Conservation (phyloP, 1,140 invertebrate genomes). For the Hermetia illucens region DNA sequence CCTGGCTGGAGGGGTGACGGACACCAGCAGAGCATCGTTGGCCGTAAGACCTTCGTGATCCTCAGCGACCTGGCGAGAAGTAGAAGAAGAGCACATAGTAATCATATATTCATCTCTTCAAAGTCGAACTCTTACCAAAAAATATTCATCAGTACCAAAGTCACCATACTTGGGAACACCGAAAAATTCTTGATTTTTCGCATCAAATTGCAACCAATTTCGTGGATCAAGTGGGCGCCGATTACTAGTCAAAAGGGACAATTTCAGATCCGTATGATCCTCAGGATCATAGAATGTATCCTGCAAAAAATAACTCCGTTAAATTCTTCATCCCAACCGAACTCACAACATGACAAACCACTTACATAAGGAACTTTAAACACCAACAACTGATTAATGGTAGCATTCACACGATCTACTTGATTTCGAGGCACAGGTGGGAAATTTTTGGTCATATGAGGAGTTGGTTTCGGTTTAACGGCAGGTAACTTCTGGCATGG, state of each 20-base stretch:
- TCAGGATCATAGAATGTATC: conserved; percentile 85
- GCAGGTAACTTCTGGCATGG: conserved; percentile 38
- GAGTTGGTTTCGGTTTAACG: conserved; percentile 33
- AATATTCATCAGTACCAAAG: conserved; percentile 57
- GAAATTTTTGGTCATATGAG: conserved; percentile 45
- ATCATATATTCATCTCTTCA: conserved; percentile 4
- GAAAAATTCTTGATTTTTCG: conserved; percentile 77
- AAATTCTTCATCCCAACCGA: background rate
- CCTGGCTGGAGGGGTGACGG: conserved; percentile 42
- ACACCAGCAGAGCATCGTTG: conserved; percentile 65
- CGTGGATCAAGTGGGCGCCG: conserved; percentile 44
- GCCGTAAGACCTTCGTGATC: conserved; percentile 51
- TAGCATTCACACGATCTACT: conserved; percentile 68
- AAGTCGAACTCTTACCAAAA: too few relatives aligned
- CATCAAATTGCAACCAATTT: conserved; percentile 84
- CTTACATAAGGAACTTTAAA: conserved; percentile 63
- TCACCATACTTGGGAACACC: conserved; percentile 60
- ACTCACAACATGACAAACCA: conserved; percentile 5
- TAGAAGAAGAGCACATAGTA: background rate
- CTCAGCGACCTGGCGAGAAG: conserved; percentile 54
- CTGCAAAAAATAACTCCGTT: too few relatives aligned
- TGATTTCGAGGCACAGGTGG: conserved; percentile 65
- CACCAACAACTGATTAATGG: conserved; percentile 59
- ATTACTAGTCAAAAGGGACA: conserved; percentile 59
- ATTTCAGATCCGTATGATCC: conserved; percentile 59